Percentiles rank a stretch among this genome's conserved stretches.
Evolutionary conservation across 2,113 vertebrate species (phyloP).

Genomic region (Entomyzon cyanotis): DNA sequence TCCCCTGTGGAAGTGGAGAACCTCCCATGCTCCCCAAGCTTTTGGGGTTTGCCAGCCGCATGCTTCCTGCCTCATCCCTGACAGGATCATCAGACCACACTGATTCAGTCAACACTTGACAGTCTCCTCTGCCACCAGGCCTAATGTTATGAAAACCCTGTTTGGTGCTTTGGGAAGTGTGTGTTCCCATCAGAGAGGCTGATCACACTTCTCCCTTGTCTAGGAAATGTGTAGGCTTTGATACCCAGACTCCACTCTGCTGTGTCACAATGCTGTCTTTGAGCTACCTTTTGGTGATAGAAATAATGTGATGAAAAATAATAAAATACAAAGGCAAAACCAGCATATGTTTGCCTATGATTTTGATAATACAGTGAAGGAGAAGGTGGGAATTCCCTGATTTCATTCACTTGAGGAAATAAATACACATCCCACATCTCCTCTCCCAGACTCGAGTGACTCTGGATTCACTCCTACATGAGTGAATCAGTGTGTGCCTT

Average conservation of each 20-base stretch:
- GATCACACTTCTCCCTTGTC: not conserved
- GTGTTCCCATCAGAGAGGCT: not conserved
- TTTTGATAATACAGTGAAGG: not conserved
- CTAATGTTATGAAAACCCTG: rapidly evolving
- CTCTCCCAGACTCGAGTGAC: not conserved
- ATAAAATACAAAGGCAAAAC: not conserved
- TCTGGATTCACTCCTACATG: not conserved
- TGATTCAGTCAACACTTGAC: not conserved
- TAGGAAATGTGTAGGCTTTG: not conserved
- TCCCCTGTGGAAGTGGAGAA: not conserved
- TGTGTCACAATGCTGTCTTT: not conserved
- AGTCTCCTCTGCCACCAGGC: not conserved
- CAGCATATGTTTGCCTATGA: not conserved
- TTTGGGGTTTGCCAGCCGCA: not conserved
- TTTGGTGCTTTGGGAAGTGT: not conserved
- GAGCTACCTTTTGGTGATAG: not conserved
- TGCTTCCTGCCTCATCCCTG: rapidly evolving
- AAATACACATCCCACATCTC: not conserved
- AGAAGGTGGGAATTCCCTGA: not conserved
- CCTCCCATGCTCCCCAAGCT: not conserved
- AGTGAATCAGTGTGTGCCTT: not conserved
- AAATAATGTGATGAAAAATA: not conserved
- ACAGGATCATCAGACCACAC: not conserved
- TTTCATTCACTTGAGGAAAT: not conserved
- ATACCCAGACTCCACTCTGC: not conserved